phyloP scores from a whole-genome alignment of 2,888 invertebrate genomes.

The Ennomos quercinarius region DNA sequence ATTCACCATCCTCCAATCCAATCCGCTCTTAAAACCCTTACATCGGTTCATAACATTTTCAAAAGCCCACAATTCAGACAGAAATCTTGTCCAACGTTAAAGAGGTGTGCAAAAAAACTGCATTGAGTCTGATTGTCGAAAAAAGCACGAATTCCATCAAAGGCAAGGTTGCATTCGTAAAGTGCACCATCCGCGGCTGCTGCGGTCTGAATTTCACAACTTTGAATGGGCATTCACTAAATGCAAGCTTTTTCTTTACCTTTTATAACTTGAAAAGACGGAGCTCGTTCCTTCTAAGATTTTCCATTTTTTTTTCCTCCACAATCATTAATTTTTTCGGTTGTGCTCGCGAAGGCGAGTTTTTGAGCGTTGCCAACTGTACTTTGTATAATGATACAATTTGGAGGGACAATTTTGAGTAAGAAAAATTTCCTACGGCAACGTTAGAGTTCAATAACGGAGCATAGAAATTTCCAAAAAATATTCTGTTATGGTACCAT shows the following conservation, averaged over 20 bases:
- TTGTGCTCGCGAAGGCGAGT: slow-evolving; percentile 38
- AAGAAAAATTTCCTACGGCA: too few species aligned
- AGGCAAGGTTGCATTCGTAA: slow-evolving; percentile 75
- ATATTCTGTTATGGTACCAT: too few species aligned
- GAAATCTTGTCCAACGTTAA: slow-evolving; percentile 47
- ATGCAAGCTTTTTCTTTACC: slow-evolving; percentile 76
- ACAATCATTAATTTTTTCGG: slow-evolving; percentile 65
- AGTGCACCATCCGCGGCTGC: slow-evolving; percentile 69
- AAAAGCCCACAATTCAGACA: slow-evolving; percentile 43
- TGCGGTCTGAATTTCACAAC: slow-evolving; percentile 73
- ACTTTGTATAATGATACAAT: slow-evolving; percentile 43
- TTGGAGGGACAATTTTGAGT: slow-evolving; percentile 11
- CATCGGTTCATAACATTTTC: slow-evolving; percentile 35
- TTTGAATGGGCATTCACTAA: slow-evolving; percentile 83
- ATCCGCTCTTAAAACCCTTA: slow-evolving; percentile 26
- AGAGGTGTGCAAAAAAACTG: slow-evolving; percentile 53
- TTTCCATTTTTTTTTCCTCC: slow-evolving; percentile 54
- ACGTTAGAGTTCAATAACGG: too few species aligned
- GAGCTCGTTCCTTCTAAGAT: slow-evolving; percentile 76
- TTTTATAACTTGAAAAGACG: slow-evolving; percentile 79
- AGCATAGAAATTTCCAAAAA: too few species aligned
- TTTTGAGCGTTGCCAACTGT: slow-evolving; percentile 42
- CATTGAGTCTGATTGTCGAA: slow-evolving; percentile 76
- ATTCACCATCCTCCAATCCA: slow-evolving; percentile 8
- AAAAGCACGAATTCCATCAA: slow-evolving; percentile 74